Evolutionary conservation across 2,888 invertebrate genomes (phyloP).

Genomic region (Heliconius hortense): DNA sequence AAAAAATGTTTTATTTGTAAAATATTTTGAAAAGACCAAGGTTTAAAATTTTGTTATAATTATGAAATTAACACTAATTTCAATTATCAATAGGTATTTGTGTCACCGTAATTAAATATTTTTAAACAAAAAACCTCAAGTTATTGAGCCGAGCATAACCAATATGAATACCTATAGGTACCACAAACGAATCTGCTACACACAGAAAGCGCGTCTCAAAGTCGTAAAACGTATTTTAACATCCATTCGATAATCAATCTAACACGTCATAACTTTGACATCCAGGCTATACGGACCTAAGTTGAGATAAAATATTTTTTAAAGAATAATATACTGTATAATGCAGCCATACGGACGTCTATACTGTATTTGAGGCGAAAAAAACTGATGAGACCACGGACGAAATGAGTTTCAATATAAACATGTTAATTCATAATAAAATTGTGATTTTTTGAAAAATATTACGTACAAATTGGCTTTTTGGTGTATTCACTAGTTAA

Average conservation of each 20-base stretch:
- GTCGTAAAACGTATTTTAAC: slow-evolving; percentile 82
- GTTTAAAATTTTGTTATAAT: not conserved
- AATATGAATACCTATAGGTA: slow-evolving; percentile 43
- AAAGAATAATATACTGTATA: slow-evolving; percentile 50
- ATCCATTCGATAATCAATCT: slow-evolving; percentile 83
- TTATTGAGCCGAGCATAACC: slow-evolving; percentile 42
- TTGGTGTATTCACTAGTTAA: not conserved
- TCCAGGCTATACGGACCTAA: slow-evolving; percentile 73
- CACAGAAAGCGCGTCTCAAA: slow-evolving; percentile 75
- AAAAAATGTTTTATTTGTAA: not conserved
- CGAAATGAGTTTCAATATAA: slow-evolving; percentile 78
- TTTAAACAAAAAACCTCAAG: slow-evolving; percentile 22
- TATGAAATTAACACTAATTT: not conserved
- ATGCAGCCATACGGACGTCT: slow-evolving; percentile 42
- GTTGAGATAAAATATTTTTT: slow-evolving; percentile 49
- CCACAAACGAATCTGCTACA: slow-evolving; percentile 72
- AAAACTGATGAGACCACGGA: slow-evolving; percentile 61
- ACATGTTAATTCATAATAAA: slow-evolving; percentile 80
- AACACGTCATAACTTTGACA: slow-evolving; percentile 83
- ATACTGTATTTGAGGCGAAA: slow-evolving; percentile 59
- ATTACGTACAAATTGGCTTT: slow-evolving; percentile 68
- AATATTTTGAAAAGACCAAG: not conserved
- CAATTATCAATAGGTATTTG: too few relatives aligned
- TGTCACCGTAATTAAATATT: not conserved
- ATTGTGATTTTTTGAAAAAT: slow-evolving; percentile 63